phyloP scores from a whole-genome alignment of 1,140 invertebrate species.

The Drosophila cardini region DNA sequence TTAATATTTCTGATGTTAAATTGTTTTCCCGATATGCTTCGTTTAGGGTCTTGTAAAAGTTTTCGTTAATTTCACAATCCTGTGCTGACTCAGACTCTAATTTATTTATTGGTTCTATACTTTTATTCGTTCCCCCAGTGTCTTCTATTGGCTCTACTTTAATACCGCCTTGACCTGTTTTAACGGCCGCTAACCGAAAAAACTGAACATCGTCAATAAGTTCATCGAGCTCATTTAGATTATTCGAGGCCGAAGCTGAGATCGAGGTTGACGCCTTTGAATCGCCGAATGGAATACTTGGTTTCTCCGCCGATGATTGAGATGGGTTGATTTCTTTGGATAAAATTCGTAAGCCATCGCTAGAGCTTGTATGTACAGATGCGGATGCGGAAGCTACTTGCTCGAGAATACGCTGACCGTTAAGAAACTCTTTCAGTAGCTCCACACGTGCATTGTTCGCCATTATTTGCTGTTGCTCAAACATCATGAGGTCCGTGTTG shows the following conservation, averaged over 20 bases:
- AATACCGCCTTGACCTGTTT: constrained; percentile 56
- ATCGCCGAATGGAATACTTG: not conserved
- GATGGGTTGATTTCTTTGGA: constrained; percentile 4
- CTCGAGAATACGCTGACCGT: constrained; percentile 60
- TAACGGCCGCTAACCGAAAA: constrained; percentile 78
- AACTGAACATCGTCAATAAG: constrained; percentile 56
- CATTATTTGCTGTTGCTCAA: constrained; percentile 67
- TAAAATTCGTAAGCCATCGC: constrained; percentile 23
- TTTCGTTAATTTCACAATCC: constrained; percentile 92
- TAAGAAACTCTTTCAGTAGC: constrained; percentile 68
- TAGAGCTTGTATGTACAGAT: not conserved
- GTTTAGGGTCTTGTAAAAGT: constrained; percentile 94
- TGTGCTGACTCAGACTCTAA: not conserved
- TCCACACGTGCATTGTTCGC: constrained; percentile 69
- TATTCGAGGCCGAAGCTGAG: not conserved
- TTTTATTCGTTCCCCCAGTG: constrained; percentile 61
- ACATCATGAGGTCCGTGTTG: constrained; percentile 61
- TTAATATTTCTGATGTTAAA: constrained; percentile 66
- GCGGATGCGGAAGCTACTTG: constrained; percentile 38
- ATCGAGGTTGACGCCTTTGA: no score
- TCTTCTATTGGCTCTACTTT: constrained; percentile 71
- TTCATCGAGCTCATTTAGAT: constrained; percentile 40
- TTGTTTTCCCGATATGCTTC: constrained; percentile 93
- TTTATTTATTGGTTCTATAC: not conserved
- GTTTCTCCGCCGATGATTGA: not conserved